phyloP scores from a whole-genome alignment of 2,888 invertebrate species.

The Dryomyza anilis region DNA sequence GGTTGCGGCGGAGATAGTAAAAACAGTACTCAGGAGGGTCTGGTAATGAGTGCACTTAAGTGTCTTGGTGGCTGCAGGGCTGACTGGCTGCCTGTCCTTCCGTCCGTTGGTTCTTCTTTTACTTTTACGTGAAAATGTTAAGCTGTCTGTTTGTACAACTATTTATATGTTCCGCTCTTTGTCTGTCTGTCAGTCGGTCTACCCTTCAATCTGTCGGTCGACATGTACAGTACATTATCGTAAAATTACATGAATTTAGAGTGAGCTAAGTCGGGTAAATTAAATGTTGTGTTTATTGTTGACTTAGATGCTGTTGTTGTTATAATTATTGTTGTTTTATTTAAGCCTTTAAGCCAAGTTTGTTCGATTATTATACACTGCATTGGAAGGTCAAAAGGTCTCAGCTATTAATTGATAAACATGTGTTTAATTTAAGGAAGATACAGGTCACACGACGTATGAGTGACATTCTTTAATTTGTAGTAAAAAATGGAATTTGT shows the following conservation, averaged over 20 bases:
- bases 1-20: not conserved
- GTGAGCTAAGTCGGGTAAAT: not conserved
- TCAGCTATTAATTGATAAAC: slow-evolving; percentile 9
- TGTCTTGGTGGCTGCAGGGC: not conserved
- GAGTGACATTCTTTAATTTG: not conserved
- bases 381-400: too few species aligned
- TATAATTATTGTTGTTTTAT: not conserved
- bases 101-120: not conserved
- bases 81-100: not conserved
- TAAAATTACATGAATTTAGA: slow-evolving; percentile 14
- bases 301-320: not conserved
- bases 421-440: not conserved
- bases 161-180: too few species aligned
- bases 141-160: not conserved
- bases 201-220: too few species aligned
- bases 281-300: slow-evolving; percentile 7
- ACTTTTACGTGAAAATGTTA: too few species aligned
- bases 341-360: too few species aligned
- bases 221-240: not conserved
- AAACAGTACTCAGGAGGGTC: not conserved
- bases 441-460: not conserved
- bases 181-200: too few species aligned
- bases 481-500: too few species aligned
- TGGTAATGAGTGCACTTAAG: not conserved
- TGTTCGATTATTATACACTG: too few species aligned